Evolutionary conservation across 1,140 invertebrate genomes (phyloP), one percentile per base, ranked within the genome.

Genomic region (Teleogryllus occipitalis): DNA sequence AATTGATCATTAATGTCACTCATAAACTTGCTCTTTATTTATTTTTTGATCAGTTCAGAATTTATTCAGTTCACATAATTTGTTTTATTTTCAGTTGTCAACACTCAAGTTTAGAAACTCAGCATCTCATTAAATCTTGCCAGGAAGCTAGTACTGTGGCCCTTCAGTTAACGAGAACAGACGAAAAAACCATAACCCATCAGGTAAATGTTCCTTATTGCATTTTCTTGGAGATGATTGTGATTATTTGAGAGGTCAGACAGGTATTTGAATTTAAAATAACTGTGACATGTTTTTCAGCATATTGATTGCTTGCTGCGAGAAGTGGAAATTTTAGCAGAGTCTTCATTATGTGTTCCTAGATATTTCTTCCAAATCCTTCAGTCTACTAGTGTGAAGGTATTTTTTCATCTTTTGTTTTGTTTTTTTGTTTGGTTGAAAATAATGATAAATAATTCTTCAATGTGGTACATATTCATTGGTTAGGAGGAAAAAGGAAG

Each of bases 321-420:
- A 73, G 91, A 92, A 79, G 91, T 92, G 1, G 88, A 90, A 73
- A 86, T 92, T n/a, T 84, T 95, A 65, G 88, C 91, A 54, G 89
- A 88, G 79, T 89, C 92, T 21, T 91, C 92, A 39, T 84, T 95
- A 10, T 90, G 92, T 72, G 90, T 94, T 82, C 95, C 96, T 21
- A 88, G 96, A 65, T 96, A 93, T 83, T 96, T 96, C 85, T 97
- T 96, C 87, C 96, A 97, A 89, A 90, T 92, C 8, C 86, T 96
- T 12, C 96, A 97, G 85, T 91, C 91, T 3, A 97, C 95, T 8
- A 89, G 88, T 85, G 88, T 89, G 82, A 86, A 85, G 82, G 84
- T 85, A 84, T 49, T 73, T 78, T 48, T 22, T 47, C 79, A 76
- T 22, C 75, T 46, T 27, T 14, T 75, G 73, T 74, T 74, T 8